A percentile compares a stretch with the other conserved stretches of the same genome.
phyloP scores from a whole-genome alignment of 2,888 invertebrate species.

The Cistogaster globosa region DNA sequence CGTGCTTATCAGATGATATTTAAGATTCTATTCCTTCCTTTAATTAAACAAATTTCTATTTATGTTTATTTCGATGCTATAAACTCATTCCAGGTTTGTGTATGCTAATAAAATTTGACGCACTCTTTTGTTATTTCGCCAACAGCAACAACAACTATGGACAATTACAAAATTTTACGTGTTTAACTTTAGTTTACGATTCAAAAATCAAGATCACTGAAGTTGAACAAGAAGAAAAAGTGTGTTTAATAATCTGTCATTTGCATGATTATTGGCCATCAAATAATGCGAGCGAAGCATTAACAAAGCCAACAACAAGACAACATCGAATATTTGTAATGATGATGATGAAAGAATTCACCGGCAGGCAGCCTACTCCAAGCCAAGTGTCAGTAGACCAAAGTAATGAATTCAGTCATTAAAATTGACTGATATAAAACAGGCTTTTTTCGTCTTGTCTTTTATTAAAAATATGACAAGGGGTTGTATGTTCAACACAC shows the following conservation, averaged over 20 bases:
- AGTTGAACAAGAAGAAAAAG: conserved; percentile 8
- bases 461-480: not conserved
- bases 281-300: conserved; percentile 41
- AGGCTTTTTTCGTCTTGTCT: not conserved
- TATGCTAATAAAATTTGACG: too few relatives aligned
- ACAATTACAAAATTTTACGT: conserved; percentile 22
- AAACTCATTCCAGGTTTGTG: too few relatives aligned
- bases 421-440: conserved; percentile 39
- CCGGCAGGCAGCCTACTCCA: conserved; percentile 26
- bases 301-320: conserved; percentile 36
- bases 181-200: conserved; percentile 26
- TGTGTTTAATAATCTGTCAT: conserved; percentile 61
- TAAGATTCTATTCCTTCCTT: too few relatives aligned
- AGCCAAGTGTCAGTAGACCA: conserved; percentile 47
- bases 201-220: conserved; percentile 6
- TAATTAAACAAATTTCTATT: too few relatives aligned
- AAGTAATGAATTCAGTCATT: conserved; percentile 39
- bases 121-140: not conserved
- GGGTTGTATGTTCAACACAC: not conserved
- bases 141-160: not conserved
- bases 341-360: conserved; percentile 36
- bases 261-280: conserved; percentile 64
- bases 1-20: too few relatives aligned
- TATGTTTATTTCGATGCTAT: too few relatives aligned
- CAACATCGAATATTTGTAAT: conserved; percentile 35